Conservation (phyloP, 2,888 invertebrate species). For the Erynnis tages region DNA sequence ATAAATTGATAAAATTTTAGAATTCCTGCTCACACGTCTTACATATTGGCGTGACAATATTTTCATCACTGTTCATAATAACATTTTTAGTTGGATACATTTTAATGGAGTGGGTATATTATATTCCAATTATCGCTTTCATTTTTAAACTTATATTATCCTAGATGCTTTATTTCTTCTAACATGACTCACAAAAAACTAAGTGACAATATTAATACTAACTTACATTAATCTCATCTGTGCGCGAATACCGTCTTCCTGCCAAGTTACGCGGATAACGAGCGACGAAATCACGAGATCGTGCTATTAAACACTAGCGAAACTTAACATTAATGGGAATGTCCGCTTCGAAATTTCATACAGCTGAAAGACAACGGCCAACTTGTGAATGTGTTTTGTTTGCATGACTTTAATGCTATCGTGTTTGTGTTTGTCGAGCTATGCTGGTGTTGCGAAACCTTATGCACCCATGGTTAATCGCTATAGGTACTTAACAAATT, state of each 20-base stretch:
- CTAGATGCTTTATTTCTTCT: slow-evolving; percentile 41
- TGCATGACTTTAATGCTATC: slow-evolving; percentile 70
- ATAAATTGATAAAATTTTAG: not conserved
- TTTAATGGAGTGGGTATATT: slow-evolving; percentile 10
- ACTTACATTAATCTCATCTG: slow-evolving; percentile 45
- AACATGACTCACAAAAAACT: slow-evolving; percentile 37
- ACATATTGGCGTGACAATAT: slow-evolving; percentile 70
- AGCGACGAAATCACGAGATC: slow-evolving; percentile 48
- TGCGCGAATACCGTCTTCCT: slow-evolving; percentile 79
- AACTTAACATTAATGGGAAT: slow-evolving; percentile 69
- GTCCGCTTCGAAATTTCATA: slow-evolving; percentile 66
- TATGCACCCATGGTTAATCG: slow-evolving; percentile 20
- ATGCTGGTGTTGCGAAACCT: slow-evolving; percentile 40
- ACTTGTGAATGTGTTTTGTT: slow-evolving; percentile 68
- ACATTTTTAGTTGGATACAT: not conserved
- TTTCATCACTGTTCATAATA: not conserved
- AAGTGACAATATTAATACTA: slow-evolving; percentile 37
- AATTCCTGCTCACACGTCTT: slow-evolving; percentile 71
- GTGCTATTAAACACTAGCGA: slow-evolving; percentile 59
- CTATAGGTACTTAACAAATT: not conserved
- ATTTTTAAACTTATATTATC: not conserved
- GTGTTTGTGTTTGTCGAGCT: slow-evolving; percentile 70
- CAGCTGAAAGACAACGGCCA: slow-evolving; percentile 59
- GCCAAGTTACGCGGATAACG: slow-evolving; percentile 59
- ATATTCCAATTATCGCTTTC: not conserved